These are phyloP conservation scores for Ivindomyrus marchei DNA, from an alignment of 2,113 vertebrate species.

Conservation along the genomic window DNA sequence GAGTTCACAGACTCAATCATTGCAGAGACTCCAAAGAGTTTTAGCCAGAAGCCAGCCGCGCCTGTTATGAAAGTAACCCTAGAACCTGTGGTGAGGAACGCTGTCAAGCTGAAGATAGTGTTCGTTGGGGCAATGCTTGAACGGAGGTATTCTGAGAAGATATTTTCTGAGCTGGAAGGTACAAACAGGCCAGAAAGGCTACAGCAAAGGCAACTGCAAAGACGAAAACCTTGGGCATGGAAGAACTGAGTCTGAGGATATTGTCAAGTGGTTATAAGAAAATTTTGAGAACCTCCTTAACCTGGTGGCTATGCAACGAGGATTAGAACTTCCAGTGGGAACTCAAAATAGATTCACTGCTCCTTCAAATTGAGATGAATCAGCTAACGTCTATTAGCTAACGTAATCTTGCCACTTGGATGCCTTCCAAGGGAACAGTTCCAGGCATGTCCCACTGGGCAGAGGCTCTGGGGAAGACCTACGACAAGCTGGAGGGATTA, in stretches of 20 bases:
- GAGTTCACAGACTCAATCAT: not conserved
- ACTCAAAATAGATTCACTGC: not conserved
- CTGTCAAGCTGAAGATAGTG: not conserved
- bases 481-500: not conserved
- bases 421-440: not conserved
- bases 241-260: not conserved
- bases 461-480: not conserved
- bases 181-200: not conserved
- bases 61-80: not conserved
- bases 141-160: not conserved
- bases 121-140: not conserved
- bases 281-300: not conserved
- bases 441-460: not conserved
- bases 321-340: not conserved
- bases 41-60: not conserved
- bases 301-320: not conserved
- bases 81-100: not conserved
- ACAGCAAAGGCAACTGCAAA: not conserved
- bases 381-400: not conserved
- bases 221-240: not conserved
- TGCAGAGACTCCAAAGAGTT: not conserved
- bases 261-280: not conserved
- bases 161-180: not conserved
- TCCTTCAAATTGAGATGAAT: not conserved
- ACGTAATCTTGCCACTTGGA: not conserved